Evolutionary conservation across 1,140 invertebrate genomes (phyloP), one percentile per base, ranked within the genome.

Genomic region (Muscidifurax raptorellus): DNA sequence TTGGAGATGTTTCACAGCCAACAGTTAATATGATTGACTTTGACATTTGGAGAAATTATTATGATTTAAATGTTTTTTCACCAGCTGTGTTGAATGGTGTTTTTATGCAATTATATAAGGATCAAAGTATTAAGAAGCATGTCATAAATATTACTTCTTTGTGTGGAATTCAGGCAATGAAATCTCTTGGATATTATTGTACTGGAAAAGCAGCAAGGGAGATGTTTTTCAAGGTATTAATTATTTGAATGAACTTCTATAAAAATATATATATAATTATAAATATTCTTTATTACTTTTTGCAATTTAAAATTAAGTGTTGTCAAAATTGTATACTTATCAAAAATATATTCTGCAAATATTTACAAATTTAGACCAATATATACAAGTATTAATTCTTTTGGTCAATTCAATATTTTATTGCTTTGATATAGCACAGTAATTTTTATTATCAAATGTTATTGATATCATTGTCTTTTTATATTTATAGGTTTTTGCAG

Each of bases 141-240:
- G 94, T 99, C 30, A 95, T 99, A 0, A 99, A 99, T 89, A 96
- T 99, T 4, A 97, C 97, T 40, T 99, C 98, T 2, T 91, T 98
- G 36, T 95, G 95, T 87, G 98, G 95, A 13, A 91, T 98, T 18
- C 92, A 96, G 88, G 96, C 98, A 0, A 95, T 96, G 89, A 94
- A 96, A 88, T 96, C 95, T 7, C 93, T 97, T 93, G 94, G 95
- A 10, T 95, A 97, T 89, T 98, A 99, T 91, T 97, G 97, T 88
- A 94, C 96, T 85, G 97, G 96, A 74, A 98, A 98, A 94, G 97
- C 98, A 22, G 96, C 97, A n/a, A 93, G 98, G 77, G 97, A 99
- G 89, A 97, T 98, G 95, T 98, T 96, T 90, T 98, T 99, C 89
- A 95, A 95, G 89, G 96, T 96, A 44, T 44, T 18, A 78, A 44